phyloP scores from a whole-genome alignment of 2,113 vertebrate species.

The Spheniscus mendiculus region DNA sequence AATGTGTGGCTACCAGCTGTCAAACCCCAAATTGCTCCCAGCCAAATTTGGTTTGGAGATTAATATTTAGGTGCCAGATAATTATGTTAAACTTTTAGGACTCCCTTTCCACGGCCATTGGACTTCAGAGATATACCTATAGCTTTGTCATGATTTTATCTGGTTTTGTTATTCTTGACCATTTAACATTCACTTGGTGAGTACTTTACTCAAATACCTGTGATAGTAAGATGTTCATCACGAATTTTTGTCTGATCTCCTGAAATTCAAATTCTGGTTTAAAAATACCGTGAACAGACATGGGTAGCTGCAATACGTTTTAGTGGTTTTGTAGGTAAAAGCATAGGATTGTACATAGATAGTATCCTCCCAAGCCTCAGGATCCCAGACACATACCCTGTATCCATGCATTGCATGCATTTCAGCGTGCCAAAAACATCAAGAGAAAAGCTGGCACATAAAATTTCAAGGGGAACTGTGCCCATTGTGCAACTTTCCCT shows the following conservation, averaged over 20 bases:
- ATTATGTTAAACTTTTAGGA: not conserved
- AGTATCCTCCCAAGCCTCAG: not conserved
- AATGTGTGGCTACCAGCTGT: not conserved
- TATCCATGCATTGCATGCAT: not conserved
- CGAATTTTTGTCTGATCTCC: not conserved
- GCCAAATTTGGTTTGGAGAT: not conserved
- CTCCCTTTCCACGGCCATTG: not conserved
- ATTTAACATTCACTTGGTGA: not conserved
- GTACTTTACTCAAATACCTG: not conserved
- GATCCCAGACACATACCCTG: not conserved
- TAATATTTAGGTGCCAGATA: slow-evolving; percentile 8
- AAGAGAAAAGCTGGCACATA: not conserved
- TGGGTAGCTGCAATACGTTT: not conserved
- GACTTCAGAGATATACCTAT: not conserved
- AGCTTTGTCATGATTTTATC: not conserved
- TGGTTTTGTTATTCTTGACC: not conserved
- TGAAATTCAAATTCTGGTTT: not conserved
- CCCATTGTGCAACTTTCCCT: not conserved
- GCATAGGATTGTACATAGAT: accelerated
- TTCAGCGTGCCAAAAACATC: not conserved
- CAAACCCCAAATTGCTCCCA: not conserved
- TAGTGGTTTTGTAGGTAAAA: not conserved
- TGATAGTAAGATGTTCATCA: not conserved
- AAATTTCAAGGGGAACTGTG: not conserved
- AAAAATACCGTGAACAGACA: not conserved